These are phyloP conservation scores for Allacma fusca DNA, from an alignment of 2,888 invertebrate species.

Conservation along the genomic window DNA sequence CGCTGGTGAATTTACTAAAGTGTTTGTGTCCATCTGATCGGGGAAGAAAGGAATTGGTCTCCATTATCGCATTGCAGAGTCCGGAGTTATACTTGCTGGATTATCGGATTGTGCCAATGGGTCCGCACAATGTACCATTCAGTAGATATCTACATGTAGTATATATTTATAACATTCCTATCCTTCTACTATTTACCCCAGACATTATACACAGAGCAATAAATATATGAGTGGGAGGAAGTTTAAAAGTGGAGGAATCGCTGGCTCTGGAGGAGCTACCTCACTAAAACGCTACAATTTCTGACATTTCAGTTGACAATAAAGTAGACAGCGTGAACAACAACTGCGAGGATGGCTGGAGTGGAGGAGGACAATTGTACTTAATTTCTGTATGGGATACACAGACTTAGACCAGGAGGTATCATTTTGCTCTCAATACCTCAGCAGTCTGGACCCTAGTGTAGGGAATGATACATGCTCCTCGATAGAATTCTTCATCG, in stretches of 20 bases:
- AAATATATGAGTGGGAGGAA: too few species aligned
- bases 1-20: conserved; percentile 1
- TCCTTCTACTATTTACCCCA: too few species aligned
- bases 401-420: too few species aligned
- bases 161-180: too few species aligned
- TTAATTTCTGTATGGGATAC: neutral
- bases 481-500: conserved; percentile 33
- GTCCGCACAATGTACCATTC: too few species aligned
- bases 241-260: too few species aligned
- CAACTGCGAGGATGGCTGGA: neutral
- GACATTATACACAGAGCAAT: too few species aligned
- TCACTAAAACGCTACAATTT: neutral
- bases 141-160: too few species aligned
- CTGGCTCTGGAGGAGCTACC: too few species aligned
- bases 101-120: conserved; percentile 12
- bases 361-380: conserved; percentile 7
- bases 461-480: conserved; percentile 1
- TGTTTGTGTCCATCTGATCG: conserved; percentile 16
- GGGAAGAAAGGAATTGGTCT: conserved; percentile 8
- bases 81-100: neutral
- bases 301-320: conserved; percentile 26
- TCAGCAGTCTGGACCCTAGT: too few species aligned
- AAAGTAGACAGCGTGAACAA: conserved; percentile 22
- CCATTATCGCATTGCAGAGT: neutral
- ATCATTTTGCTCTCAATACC: neutral